A percentile compares a stretch with the other conserved stretches of the same genome.
Conservation (phyloP, 2,797 vertebrate species). For the Phyllotis vaccarum region DNA sequence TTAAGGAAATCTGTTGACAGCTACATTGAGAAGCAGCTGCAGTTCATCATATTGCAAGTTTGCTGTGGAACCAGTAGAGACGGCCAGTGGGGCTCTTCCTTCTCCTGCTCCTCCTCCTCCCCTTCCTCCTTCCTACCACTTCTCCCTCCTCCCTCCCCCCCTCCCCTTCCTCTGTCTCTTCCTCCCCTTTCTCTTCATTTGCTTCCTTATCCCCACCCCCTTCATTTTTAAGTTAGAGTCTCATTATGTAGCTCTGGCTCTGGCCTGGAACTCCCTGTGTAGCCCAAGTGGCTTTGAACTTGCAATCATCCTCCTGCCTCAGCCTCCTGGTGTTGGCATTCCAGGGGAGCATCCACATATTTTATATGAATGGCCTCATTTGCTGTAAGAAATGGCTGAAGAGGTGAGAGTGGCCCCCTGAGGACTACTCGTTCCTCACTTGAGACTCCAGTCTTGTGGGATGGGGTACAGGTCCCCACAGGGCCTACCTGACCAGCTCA, state of each 20-base stretch:
- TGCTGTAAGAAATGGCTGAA: background rate
- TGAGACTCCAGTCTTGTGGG: background rate
- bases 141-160: background rate
- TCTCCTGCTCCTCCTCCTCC: background rate
- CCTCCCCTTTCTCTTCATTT: background rate
- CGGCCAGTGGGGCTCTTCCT: background rate
- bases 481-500: background rate
- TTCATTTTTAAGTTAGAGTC: background rate
- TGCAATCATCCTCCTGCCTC: background rate
- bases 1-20: background rate
- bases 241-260: background rate
- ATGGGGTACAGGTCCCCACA: fast-evolving
- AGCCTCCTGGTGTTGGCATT: background rate
- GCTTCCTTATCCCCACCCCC: background rate
- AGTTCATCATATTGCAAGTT: background rate
- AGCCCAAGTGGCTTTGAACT: background rate
- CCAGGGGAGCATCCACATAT: no score
- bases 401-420: background rate
- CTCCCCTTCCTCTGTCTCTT: background rate
- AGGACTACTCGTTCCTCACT: background rate
- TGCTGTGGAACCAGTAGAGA: background rate
- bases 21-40: background rate
- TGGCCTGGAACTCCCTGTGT: background rate
- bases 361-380: background rate
- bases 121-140: background rate